Evolutionary conservation across 30 jellyfish, hydroid and myxozoan species (phyloP).

Genomic region (Cassiopea andromeda): DNA sequence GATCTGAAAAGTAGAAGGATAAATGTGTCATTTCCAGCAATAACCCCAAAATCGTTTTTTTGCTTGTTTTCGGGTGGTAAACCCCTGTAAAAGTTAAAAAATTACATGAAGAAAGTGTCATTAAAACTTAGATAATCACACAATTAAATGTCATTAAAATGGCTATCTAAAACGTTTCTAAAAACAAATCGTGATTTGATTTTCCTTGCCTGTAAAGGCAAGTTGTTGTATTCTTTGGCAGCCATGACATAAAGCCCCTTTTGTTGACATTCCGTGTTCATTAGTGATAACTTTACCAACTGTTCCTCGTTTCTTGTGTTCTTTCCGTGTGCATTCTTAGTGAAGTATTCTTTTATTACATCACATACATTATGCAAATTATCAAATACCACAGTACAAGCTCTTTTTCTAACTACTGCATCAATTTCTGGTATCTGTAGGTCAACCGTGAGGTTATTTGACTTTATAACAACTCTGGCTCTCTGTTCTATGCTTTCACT

Average conservation of each 20-base stretch:
- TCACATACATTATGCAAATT: slow-evolving; percentile 36
- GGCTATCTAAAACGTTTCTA: slow-evolving; percentile 8
- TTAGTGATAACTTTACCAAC: slow-evolving; percentile 49
- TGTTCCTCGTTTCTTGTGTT: slow-evolving; percentile 50
- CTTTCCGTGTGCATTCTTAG: slow-evolving; percentile 46
- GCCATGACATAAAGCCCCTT: slow-evolving; percentile 58
- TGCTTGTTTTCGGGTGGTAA: too few relatives aligned
- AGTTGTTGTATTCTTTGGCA: slow-evolving; percentile 39
- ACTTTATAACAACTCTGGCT: slow-evolving; percentile 24
- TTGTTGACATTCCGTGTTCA: slow-evolving; percentile 43
- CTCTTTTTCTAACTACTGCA: slow-evolving; percentile 40
- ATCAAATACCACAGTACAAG: slow-evolving; percentile 50
- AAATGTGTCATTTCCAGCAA: too few relatives aligned
- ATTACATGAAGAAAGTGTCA: background rate
- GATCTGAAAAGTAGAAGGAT: too few relatives aligned
- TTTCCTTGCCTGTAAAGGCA: slow-evolving; percentile 25
- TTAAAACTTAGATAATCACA: slow-evolving; percentile 1
- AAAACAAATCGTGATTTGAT: slow-evolving; percentile 14
- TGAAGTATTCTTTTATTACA: slow-evolving; percentile 46
- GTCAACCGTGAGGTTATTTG: slow-evolving; percentile 32
- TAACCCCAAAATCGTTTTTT: too few relatives aligned
- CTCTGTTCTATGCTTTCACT: slow-evolving; percentile 24
- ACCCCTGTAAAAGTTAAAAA: background rate
- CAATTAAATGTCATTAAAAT: slow-evolving; percentile 15
- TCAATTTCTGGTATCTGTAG: slow-evolving; percentile 36